Percentiles rank a stretch among this genome's conserved stretches.
Evolutionary conservation across 2,888 invertebrate species (phyloP).

Genomic region (Pedicia rivosa): DNA sequence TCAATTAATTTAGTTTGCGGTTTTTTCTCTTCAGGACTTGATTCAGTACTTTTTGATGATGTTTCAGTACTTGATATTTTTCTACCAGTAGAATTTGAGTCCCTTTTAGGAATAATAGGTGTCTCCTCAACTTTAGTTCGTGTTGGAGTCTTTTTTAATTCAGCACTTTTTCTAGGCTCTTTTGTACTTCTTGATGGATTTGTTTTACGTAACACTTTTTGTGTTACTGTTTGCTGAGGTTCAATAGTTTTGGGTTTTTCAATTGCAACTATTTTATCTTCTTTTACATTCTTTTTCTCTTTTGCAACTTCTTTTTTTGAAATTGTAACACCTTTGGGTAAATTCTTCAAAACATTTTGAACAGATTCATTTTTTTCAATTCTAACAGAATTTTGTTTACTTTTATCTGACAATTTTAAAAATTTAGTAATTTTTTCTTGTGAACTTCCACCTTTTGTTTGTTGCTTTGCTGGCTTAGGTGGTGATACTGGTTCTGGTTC

Average conservation of each 20-base stretch:
- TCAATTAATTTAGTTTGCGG: conserved; percentile 20
- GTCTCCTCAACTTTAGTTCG: too few species aligned
- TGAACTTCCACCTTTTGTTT: neutral
- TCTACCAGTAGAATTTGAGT: too few species aligned
- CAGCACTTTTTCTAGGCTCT: too few species aligned
- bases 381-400: conserved; percentile 31
- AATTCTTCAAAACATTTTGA: conserved; percentile 6
- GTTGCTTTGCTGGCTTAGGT: neutral
- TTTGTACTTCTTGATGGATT: too few species aligned
- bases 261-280: too few species aligned
- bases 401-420: conserved; percentile 22
- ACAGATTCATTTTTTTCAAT: neutral
- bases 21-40: conserved; percentile 23
- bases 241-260: too few species aligned
- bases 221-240: too few species aligned
- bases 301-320: conserved; percentile 10
- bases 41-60: neutral
- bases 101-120: too few species aligned
- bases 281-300: conserved; percentile 1
- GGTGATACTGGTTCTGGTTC: neutral
- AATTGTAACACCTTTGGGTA: conserved; percentile 9
- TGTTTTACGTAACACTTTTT: too few species aligned
- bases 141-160: too few species aligned
- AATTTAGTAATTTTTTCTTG: conserved; percentile 3
- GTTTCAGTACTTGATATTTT: too few species aligned